Conservation (phyloP, 2,888 invertebrate genomes). For the Tetropium fuscum region DNA sequence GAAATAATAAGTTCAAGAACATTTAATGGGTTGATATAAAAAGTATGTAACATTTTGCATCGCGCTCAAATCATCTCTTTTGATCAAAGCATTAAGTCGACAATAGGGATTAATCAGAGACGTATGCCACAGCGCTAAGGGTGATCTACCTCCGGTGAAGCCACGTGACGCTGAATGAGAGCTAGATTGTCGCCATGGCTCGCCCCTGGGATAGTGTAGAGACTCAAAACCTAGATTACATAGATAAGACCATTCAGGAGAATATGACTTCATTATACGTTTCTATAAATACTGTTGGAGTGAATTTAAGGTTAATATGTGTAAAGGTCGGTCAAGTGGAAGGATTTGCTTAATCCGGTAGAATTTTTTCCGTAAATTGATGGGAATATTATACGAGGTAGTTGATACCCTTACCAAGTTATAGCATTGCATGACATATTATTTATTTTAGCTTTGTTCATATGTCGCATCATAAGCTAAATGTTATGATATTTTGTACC, state of each 20-base stretch:
- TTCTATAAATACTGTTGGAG: constrained; percentile 32
- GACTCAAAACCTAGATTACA: constrained; percentile 25
- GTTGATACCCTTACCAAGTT: too few relatives aligned
- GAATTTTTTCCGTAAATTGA: not conserved
- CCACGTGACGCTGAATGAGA: constrained; percentile 28
- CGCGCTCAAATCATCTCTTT: not conserved
- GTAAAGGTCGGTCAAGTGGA: constrained; percentile 22
- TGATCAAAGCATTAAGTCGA: constrained; percentile 14
- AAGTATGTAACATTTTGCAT: too few relatives aligned
- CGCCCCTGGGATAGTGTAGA: constrained; percentile 10
- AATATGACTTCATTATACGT: constrained; percentile 36
- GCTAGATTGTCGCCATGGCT: constrained; percentile 5
- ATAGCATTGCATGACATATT: too few relatives aligned
- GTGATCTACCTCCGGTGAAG: constrained; percentile 14
- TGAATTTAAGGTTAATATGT: constrained; percentile 28
- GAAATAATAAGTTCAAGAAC: too few relatives aligned
- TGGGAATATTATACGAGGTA: not conserved
- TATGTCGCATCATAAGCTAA: too few relatives aligned
- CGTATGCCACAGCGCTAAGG: constrained; percentile 23
- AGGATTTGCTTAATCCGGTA: not conserved
- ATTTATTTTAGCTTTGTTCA: too few relatives aligned
- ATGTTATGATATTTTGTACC: too few relatives aligned
- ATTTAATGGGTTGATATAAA: too few relatives aligned
- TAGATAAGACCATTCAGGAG: constrained; percentile 33
- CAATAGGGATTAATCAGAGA: constrained; percentile 33